These are phyloP conservation scores for Manis crassicaudata DNA, from an alignment of 2,797 vertebrate genomes.

Conservation along the genomic window DNA sequence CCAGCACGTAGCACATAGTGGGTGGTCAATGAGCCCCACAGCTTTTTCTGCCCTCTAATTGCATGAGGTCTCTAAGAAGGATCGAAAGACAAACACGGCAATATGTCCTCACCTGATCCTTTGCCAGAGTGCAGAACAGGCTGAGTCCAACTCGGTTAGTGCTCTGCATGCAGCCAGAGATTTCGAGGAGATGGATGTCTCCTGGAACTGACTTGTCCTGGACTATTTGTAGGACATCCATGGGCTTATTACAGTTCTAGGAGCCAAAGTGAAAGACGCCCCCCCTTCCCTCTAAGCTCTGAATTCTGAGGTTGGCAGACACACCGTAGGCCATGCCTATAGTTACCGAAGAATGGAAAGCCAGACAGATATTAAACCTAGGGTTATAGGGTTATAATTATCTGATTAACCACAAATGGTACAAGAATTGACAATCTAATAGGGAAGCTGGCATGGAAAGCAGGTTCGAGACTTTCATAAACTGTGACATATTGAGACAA, in stretches of 20 bases:
- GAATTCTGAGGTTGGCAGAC: constrained; percentile 63
- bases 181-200: constrained; percentile 48
- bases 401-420: constrained; percentile 56
- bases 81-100: not conserved
- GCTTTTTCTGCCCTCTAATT: not conserved
- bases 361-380: constrained; percentile 65
- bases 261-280: constrained; percentile 59
- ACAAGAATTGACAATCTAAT: constrained; percentile 71
- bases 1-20: not conserved
- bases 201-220: constrained; percentile 64
- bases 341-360: constrained; percentile 63
- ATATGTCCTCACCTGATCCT: not conserved
- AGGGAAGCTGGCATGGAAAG: constrained; percentile 32
- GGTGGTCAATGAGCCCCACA: not conserved
- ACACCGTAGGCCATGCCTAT: constrained; percentile 52
- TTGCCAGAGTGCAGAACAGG: not conserved
- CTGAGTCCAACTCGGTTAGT: constrained; percentile 14
- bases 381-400: constrained; percentile 53
- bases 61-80: not conserved
- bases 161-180: constrained; percentile 41
- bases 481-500: constrained; percentile 29
- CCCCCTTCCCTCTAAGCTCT: constrained; percentile 31
- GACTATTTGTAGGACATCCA: constrained; percentile 60
- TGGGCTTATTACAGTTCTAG: constrained; percentile 53
- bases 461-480: constrained; percentile 47